Conservation (phyloP, 2,888 invertebrate species). For the Cantharis rufa region DNA sequence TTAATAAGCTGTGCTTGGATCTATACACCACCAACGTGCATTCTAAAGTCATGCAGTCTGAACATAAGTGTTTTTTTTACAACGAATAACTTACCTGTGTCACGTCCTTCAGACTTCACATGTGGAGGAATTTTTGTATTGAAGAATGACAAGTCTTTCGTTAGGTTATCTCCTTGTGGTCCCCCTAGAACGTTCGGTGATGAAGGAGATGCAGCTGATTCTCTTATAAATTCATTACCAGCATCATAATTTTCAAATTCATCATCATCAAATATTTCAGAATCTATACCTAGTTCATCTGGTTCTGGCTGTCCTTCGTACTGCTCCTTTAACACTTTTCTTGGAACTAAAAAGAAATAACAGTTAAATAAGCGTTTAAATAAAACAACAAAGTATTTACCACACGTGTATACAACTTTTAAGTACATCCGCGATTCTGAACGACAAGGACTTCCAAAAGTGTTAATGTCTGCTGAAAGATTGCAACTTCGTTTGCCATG, state of each 20-base stretch:
- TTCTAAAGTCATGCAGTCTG: not conserved
- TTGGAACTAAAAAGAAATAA: conserved; percentile 66
- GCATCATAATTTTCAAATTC: conserved; percentile 56
- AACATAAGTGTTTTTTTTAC: not conserved
- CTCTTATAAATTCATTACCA: conserved; percentile 62
- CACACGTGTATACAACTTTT: conserved; percentile 86
- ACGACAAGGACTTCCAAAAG: conserved; percentile 82
- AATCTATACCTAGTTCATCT: conserved; percentile 66
- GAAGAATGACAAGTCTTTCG: conserved; percentile 46
- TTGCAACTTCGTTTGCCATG: conserved; percentile 82
- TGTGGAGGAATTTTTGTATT: conserved; percentile 46
- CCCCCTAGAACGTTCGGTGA: conserved; percentile 59
- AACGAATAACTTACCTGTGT: conserved; percentile 46
- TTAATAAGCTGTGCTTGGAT: not conserved
- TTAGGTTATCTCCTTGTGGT: conserved; percentile 47
- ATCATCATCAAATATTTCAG: conserved; percentile 57
- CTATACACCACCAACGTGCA: not conserved
- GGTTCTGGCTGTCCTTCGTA: conserved; percentile 79
- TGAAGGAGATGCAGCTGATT: conserved; percentile 63
- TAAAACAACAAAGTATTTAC: conserved; percentile 58
- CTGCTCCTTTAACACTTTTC: conserved; percentile 80
- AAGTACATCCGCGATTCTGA: conserved; percentile 80
- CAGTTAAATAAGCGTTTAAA: not conserved
- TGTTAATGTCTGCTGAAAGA: conserved; percentile 77
- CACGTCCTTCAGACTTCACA: conserved; percentile 44